Evolutionary conservation across 35 echinoderm and acorn worm genomes (phyloP), one percentile per base, ranked within the genome.

Genomic region (Apostichopus japonicus): DNA sequence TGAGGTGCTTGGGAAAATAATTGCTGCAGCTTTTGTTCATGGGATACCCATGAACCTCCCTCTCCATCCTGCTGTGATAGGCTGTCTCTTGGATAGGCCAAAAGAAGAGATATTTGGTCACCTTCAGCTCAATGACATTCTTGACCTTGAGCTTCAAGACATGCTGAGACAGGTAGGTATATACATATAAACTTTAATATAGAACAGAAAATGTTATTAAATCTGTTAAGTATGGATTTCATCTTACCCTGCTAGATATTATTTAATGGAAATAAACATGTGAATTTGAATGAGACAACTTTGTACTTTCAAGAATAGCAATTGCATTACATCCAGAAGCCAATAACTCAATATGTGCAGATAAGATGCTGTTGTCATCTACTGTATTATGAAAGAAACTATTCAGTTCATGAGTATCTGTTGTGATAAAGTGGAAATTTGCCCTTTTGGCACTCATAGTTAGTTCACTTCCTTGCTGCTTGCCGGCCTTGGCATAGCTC

Each of bases 1-100:
- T 56, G 83, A 86, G 16, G 53, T 86, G 4, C 53, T 86, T 54
- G 83, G 83, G 8, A 86, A 56, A 4, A 86, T 86, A 5, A n/a
- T 86, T 16, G 51, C 83, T 5, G 83, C 83, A 23, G 57, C 13
- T 22, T 7, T 86, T 5, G 19, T 86, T 22, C 5, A 86, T 56
- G 83, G 83, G 17, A 53, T 16, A 24, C 83, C 83, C 10, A 54
- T 86, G 0, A n/a, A 16, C 8, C 53, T 86, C 14, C 83, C 83
- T 10, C 3, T 86, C 10, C 83, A 86, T 55, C 83, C 52, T 19
- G 53, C 53, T 22, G 83, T 86, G 6, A 86, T 86, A 22, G 57
- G 8, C 7, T 55, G 17, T 56, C 3, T 86, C 6, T 15, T 86
- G 53, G 44, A 86, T 21, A 14, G 53, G 15, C 57, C 83, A 14